A percentile compares a stretch with the other conserved stretches of the same genome.
These are phyloP conservation scores for Rhagophthalmus giganteus DNA, from an alignment of 2,888 invertebrate species.

Conservation along the genomic window DNA sequence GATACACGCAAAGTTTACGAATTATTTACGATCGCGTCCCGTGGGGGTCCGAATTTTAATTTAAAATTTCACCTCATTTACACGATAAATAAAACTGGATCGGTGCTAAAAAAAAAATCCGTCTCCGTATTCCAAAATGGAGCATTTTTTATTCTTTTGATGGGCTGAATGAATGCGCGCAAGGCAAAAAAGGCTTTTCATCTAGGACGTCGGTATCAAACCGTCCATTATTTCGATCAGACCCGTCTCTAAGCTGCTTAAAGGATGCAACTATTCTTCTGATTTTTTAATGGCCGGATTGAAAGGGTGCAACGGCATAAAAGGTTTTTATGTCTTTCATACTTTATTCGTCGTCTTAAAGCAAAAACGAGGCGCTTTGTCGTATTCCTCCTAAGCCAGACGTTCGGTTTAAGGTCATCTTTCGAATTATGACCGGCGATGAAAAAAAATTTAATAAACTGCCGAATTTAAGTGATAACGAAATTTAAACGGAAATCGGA, in stretches of 20 bases:
- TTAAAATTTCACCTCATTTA: too few species aligned
- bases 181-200: too few species aligned
- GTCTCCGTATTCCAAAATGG: background rate
- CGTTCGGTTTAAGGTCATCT: too few species aligned
- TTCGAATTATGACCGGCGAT: too few species aligned
- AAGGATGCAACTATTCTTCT: conserved; percentile 31
- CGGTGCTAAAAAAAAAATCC: conserved; percentile 3
- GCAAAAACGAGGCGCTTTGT: too few species aligned
- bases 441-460: too few species aligned
- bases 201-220: conserved; percentile 25
- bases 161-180: conserved; percentile 9
- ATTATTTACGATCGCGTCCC: too few species aligned
- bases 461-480: too few species aligned
- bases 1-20: too few species aligned
- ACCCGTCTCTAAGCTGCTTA: conserved; percentile 29
- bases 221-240: conserved; percentile 28
- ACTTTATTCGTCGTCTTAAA: conserved; percentile 8
- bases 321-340: conserved; percentile 29
- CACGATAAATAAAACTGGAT: conserved; percentile 2
- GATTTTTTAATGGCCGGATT: conserved; percentile 25
- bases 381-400: too few species aligned
- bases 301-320: conserved; percentile 31
- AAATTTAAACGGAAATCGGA: too few species aligned
- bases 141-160: conserved; percentile 18
- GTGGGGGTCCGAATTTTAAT: too few species aligned